These are phyloP conservation scores for Reinhardtius hippoglossoides DNA, from an alignment of 2,113 vertebrate genomes.

Conservation along the genomic window DNA sequence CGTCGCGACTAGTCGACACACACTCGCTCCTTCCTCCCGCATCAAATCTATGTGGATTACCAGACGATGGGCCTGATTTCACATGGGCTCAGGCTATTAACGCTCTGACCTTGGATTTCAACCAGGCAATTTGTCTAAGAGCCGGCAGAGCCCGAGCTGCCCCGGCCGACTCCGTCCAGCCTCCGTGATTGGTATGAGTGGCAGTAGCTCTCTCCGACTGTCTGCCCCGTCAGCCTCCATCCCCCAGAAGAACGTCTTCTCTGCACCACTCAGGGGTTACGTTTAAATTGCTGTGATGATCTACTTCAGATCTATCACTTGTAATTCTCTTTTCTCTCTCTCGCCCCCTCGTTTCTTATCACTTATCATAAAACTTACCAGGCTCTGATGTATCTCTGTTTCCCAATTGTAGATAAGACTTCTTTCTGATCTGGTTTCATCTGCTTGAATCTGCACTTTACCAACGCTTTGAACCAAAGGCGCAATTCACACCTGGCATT, in stretches of 20 bases:
- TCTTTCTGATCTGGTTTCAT: not conserved
- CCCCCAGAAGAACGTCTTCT: constrained; percentile 2
- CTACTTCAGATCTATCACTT: constrained; percentile 45
- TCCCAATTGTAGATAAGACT: not conserved
- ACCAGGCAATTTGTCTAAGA: constrained; percentile 76
- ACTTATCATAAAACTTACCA: constrained; percentile 7
- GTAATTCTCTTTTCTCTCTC: constrained; percentile 25
- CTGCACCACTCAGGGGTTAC: constrained; percentile 53
- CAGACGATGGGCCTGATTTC: constrained; percentile 72
- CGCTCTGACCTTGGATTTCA: constrained; percentile 75
- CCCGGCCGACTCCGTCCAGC: constrained; percentile 31
- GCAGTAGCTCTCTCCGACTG: constrained; percentile 46
- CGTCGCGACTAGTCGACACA: not conserved
- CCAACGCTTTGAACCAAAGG: not conserved
- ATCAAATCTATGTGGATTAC: constrained; percentile 72
- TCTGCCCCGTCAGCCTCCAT: constrained; percentile 40
- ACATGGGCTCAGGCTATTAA: constrained; percentile 75
- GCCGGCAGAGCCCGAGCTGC: constrained; percentile 52
- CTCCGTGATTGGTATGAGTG: constrained; percentile 55
- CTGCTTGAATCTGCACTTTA: not conserved
- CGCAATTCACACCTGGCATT: too few species aligned
- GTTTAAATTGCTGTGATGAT: constrained; percentile 68
- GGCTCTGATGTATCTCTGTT: not conserved
- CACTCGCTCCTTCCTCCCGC: not conserved
- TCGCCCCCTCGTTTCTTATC: constrained; percentile 16